Percentiles rank a stretch among this genome's conserved stretches.
These are phyloP conservation scores for Adelges cooleyi DNA, from an alignment of 1,140 invertebrate species.

Conservation along the genomic window DNA sequence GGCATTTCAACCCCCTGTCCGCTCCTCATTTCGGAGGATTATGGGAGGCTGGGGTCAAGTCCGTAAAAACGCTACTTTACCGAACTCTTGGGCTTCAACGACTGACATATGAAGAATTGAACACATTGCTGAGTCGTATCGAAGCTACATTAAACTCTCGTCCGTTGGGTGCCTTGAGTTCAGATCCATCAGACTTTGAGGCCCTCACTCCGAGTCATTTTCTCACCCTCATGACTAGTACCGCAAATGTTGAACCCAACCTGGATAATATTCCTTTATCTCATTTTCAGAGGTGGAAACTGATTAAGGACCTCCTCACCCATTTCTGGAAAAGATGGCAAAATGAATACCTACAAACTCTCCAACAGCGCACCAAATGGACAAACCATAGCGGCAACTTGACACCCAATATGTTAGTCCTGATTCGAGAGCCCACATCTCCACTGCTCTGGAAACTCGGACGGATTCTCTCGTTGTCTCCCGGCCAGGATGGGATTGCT, in stretches of 20 bases:
- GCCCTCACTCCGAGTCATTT: slow-evolving; percentile 37
- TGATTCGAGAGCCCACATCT: background rate
- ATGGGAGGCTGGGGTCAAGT: slow-evolving; percentile 37
- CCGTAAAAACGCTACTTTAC: slow-evolving; percentile 35
- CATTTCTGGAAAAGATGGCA: slow-evolving; percentile 25
- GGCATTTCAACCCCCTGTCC: slow-evolving; percentile 33
- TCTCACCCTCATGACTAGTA: slow-evolving; percentile 32
- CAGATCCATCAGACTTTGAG: too few species aligned
- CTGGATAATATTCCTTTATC: background rate
- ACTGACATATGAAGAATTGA: slow-evolving; percentile 34
- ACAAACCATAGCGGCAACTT: background rate
- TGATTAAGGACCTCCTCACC: background rate
- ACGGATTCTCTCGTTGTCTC: background rate
- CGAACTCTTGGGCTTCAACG: slow-evolving; percentile 32
- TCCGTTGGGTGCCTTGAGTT: too few species aligned
- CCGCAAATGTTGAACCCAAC: background rate
- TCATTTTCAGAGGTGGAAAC: background rate
- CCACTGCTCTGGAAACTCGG: slow-evolving; percentile 14
- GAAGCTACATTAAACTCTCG: slow-evolving; percentile 37
- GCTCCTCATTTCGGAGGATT: slow-evolving; percentile 37
- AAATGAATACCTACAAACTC: slow-evolving; percentile 13
- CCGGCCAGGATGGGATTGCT: slow-evolving; percentile 13
- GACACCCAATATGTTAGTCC: background rate
- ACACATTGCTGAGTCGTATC: slow-evolving; percentile 34
- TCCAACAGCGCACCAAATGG: too few species aligned